Percentiles rank a stretch among this genome's conserved stretches.
These are phyloP conservation scores for Drosophila engyochracea DNA, from an alignment of 2,888 invertebrate genomes.

Conservation along the genomic window DNA sequence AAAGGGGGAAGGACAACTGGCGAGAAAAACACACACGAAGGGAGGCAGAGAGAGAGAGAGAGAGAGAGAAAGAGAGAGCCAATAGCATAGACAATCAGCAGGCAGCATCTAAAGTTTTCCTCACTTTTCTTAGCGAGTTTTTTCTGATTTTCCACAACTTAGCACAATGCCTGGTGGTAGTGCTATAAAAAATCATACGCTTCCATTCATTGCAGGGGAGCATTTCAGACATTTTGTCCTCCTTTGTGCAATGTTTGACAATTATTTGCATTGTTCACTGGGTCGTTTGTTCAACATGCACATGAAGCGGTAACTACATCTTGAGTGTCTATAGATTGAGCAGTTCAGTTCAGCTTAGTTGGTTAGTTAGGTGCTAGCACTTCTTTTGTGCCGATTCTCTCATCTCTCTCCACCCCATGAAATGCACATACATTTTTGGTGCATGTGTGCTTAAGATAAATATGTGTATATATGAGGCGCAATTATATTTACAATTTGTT, in stretches of 20 bases:
- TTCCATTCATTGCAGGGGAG: constrained; percentile 53
- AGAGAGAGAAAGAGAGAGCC: neutral
- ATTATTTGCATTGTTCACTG: constrained; percentile 79
- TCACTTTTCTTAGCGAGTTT: constrained; percentile 21
- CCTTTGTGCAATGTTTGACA: constrained; percentile 74
- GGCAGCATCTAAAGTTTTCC: constrained; percentile 33
- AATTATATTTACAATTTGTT: neutral
- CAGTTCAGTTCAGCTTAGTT: constrained; percentile 33
- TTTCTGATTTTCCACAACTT: constrained; percentile 45
- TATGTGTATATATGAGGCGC: neutral
- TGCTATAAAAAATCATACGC: constrained; percentile 76
- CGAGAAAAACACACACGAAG: neutral
- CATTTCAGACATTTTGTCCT: constrained; percentile 16
- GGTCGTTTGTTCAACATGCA: constrained; percentile 74
- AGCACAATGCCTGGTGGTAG: constrained; percentile 67
- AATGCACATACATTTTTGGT: neutral
- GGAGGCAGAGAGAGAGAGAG: too few species aligned
- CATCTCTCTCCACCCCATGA: neutral
- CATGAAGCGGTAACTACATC: constrained; percentile 79
- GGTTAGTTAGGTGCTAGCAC: constrained; percentile 49
- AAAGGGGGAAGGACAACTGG: neutral
- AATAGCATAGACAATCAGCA: constrained; percentile 65
- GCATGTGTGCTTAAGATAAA: neutral
- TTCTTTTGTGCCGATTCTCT: constrained; percentile 34
- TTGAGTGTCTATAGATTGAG: constrained; percentile 64